Evolutionary conservation across 2,888 invertebrate genomes (phyloP).

Genomic region (Hirtodrosophila cameraria): DNA sequence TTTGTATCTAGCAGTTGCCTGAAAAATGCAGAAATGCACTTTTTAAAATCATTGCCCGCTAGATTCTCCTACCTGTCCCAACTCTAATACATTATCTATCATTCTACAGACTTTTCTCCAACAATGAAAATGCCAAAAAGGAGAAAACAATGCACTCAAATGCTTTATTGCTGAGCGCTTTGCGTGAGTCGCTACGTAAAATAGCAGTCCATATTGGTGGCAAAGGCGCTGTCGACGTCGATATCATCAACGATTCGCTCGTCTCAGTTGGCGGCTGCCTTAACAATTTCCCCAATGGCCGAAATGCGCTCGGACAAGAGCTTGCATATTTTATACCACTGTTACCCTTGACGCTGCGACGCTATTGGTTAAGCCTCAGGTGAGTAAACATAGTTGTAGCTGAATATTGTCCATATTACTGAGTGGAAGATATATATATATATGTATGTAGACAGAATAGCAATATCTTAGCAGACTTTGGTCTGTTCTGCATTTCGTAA

Average conservation of each 20-base stretch:
- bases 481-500: too few species aligned
- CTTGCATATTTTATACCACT: constrained; percentile 70
- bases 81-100: too few species aligned
- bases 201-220: constrained; percentile 44
- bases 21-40: too few species aligned
- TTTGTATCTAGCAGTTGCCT: too few species aligned
- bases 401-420: too few species aligned
- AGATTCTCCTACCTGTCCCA: too few species aligned
- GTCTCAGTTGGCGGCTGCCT: constrained; percentile 79
- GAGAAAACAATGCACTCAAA: constrained; percentile 33
- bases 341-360: constrained; percentile 67
- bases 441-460: too few species aligned
- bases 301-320: constrained; percentile 68
- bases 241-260: constrained; percentile 65
- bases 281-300: constrained; percentile 82
- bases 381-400: constrained; percentile 33
- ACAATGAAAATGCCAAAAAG: constrained; percentile 14
- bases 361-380: constrained; percentile 74
- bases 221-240: background rate
- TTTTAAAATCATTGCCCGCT: too few species aligned
- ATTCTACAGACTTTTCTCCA: constrained; percentile 51
- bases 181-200: constrained; percentile 57
- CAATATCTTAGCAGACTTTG: too few species aligned
- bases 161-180: constrained; percentile 49
- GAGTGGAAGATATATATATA: too few species aligned